Conservation (phyloP, 2,797 vertebrate genomes). For the Pachyuromys duprasi region DNA sequence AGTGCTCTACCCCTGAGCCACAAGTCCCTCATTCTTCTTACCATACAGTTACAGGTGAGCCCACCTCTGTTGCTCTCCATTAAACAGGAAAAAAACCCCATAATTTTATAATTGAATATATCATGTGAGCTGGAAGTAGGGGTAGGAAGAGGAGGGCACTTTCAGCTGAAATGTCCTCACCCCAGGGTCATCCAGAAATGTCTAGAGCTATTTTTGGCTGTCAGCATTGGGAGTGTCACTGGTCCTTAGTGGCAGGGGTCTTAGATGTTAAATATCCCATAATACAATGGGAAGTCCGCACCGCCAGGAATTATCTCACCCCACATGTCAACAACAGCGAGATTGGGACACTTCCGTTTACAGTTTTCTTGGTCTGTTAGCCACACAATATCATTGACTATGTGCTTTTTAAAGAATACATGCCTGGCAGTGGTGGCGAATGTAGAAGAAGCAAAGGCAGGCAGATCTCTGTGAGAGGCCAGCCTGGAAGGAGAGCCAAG, state of each 20-base stretch:
- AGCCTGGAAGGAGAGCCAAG: neutral
- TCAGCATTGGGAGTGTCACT: neutral
- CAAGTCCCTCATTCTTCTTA: too few relatives aligned
- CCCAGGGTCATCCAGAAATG: neutral
- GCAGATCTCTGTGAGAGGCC: neutral
- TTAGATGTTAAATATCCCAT: neutral
- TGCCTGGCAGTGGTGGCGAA: neutral
- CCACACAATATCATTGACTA: neutral
- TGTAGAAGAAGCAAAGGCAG: neutral
- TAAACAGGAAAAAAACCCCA: neutral
- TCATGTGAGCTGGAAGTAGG: neutral
- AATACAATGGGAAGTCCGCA: too few relatives aligned
- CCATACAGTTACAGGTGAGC: neutral
- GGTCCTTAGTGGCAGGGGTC: neutral
- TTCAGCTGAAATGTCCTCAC: neutral
- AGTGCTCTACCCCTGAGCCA: neutral
- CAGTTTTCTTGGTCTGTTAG: neutral
- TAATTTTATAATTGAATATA: neutral
- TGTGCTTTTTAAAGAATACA: neutral
- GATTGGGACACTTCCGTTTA: neutral
- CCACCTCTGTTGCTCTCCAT: neutral
- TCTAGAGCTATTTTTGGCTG: neutral
- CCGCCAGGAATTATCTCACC: neutral
- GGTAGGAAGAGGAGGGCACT: neutral
- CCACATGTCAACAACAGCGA: neutral